Percentiles rank a stretch among this genome's conserved stretches.
Evolutionary conservation across 2,797 vertebrate genomes (phyloP).

Genomic region (Aldrovandia affinis): DNA sequence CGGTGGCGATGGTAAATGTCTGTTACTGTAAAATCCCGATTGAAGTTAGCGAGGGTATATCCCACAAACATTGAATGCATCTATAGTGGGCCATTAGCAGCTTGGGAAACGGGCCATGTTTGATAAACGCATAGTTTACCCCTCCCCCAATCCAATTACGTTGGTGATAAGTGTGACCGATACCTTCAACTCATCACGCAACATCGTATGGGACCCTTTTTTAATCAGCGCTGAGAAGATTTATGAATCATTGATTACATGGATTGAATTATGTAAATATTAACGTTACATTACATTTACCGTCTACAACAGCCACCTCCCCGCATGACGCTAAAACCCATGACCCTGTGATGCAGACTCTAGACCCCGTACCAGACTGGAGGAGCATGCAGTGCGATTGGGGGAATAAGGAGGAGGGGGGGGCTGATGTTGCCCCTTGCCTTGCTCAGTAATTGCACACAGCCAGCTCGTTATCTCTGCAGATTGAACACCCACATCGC

Average conservation of each 20-base stretch:
- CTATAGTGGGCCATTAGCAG: background rate
- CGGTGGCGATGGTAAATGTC: background rate
- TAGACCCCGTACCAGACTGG: background rate
- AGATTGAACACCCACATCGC: constrained; percentile 28
- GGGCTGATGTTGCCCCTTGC: constrained; percentile 5
- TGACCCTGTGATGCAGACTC: background rate
- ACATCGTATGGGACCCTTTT: background rate
- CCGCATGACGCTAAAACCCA: background rate
- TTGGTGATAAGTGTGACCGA: background rate
- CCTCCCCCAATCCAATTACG: background rate
- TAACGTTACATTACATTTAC: background rate
- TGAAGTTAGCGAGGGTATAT: too few species aligned
- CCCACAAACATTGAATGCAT: background rate
- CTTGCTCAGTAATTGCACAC: constrained; percentile 36
- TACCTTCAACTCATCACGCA: background rate
- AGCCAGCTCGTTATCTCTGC: constrained; percentile 36
- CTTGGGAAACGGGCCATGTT: background rate
- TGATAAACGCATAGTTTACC: background rate
- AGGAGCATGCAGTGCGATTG: background rate
- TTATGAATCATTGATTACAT: constrained; percentile 6
- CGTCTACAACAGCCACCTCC: background rate
- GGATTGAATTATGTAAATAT: background rate
- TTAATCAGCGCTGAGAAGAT: background rate
- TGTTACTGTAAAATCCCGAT: background rate
- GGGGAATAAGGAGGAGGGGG: background rate